A percentile compares a stretch with the other conserved stretches of the same genome.
Evolutionary conservation across 2,113 vertebrate species (phyloP).

Genomic region (Bufo gargarizans): DNA sequence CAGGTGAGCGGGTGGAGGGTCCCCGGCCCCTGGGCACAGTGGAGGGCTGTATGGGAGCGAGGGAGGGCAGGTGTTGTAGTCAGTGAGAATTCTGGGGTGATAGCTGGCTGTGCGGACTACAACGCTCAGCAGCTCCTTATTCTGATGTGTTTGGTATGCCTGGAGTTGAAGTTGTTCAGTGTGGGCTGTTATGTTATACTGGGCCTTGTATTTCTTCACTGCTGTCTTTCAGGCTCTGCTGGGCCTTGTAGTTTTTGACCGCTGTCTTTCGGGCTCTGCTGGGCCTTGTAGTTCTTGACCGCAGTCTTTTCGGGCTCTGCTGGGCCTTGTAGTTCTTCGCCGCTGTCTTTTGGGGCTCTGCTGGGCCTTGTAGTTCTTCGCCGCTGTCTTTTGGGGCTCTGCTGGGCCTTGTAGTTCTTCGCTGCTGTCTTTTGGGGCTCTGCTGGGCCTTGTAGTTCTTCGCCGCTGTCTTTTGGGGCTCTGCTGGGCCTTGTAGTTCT

Average conservation of each 20-base stretch:
- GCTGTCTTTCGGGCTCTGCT: neutral
- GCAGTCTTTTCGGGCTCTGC: neutral
- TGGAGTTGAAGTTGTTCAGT: too few species aligned
- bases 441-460: neutral
- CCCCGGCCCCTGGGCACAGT: too few species aligned
- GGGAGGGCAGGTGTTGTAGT: too few species aligned
- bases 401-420: neutral
- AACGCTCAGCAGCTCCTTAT: neutral
- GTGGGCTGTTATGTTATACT: too few species aligned
- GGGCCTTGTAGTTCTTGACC: neutral
- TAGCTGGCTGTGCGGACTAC: neutral
- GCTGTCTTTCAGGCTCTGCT: too few species aligned
- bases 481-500: neutral
- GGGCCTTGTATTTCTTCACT: too few species aligned
- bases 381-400: fast-evolving
- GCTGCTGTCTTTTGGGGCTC: neutral
- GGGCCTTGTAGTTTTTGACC: too few species aligned
- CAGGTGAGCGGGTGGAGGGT: neutral
- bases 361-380: neutral
- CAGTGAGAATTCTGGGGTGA: too few species aligned
- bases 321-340: neutral
- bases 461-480: neutral
- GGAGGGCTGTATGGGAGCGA: too few species aligned
- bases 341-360: neutral
- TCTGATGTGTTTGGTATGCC: neutral